Evolutionary conservation across 2,888 invertebrate genomes (phyloP).

Genomic region (Pocota personata): DNA sequence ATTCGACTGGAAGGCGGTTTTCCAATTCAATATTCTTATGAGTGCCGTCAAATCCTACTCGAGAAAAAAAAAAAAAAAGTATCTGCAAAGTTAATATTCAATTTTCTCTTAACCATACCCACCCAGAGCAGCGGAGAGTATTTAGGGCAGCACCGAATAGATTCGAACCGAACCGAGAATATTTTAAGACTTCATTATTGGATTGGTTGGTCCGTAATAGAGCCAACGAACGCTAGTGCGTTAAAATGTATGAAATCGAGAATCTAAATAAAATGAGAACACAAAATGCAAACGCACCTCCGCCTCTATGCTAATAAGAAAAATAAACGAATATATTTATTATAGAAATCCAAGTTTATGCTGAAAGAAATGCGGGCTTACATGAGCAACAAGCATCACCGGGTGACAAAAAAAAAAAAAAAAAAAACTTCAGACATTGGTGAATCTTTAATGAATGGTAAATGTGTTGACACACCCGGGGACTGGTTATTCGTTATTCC

Average conservation of each 20-base stretch:
- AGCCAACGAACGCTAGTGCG: not conserved
- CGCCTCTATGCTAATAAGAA: not conserved
- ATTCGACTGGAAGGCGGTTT: slow-evolving; percentile 32
- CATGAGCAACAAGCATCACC: not conserved
- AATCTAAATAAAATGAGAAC: not conserved
- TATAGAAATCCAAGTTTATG: slow-evolving; percentile 20
- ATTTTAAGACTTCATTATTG: no score
- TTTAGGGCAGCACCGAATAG: slow-evolving; percentile 8
- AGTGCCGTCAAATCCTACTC: slow-evolving; percentile 23
- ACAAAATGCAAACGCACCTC: slow-evolving; percentile 11
- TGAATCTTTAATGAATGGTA: slow-evolving; percentile 35
- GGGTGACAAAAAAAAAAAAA: slow-evolving; percentile 4
- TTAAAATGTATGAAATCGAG: not conserved
- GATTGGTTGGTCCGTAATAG: no score
- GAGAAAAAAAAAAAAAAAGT: not conserved
- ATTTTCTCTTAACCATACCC: slow-evolving; percentile 4
- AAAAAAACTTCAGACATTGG: not conserved
- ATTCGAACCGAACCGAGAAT: not conserved
- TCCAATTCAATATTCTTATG: slow-evolving; percentile 33
- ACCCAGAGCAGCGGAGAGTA: not conserved
- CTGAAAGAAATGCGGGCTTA: not conserved
- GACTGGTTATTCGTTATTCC: slow-evolving; percentile 28
- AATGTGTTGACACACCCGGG: slow-evolving; percentile 27
- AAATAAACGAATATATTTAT: not conserved
- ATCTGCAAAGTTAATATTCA: slow-evolving; percentile 22